Base-by-base conservation (phyloP, 2,797 vertebrate species). In the Sebastes trivittatus region DNA sequence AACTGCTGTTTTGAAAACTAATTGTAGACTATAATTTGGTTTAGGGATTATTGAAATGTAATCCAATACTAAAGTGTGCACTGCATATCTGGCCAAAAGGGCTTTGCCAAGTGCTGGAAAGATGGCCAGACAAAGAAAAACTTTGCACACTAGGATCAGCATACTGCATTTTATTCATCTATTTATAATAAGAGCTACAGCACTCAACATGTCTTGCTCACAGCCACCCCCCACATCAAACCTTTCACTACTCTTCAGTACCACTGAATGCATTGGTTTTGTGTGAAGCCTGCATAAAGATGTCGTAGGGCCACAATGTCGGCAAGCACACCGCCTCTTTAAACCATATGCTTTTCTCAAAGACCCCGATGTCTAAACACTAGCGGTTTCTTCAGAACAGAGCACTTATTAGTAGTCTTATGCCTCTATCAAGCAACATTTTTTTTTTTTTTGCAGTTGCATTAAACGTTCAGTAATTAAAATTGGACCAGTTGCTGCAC, bases 391-490 rank as follows among this genome's bases (percentile, higher is more conserved):
- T 25, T 22, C 20, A 30, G 59, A n/a, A n/a, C 34, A 59, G 16
- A 18, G 13, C 20, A 68, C 11, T n/a, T 23, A 25, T 49, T 38
- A 8, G 25, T 65, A 23, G 18, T 61, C 55, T 18, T 5, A 5
- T 64, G 20, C 32, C 13, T 63, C n/a, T 18, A 29, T 25, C 9
- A 46, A 7, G 20, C 14, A 54, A 32, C 18, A 32, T 55, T 52
- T 29, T 67, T 38, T 34, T 34, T 34, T 72, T 61, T 7, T 36
- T 72, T 42, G 70, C 52, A 77, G 38, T 80, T 63, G 42, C 72
- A 55, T 69, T 76, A 73, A 54, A n/a, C 3, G 0, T 63, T 25
- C 7, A n/a, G 23, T 4, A 18, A 38, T 14, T 66, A 32, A 38
- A 59, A 23, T 18, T 11, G 13, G 52, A 59, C 7, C 5, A 27